Conservation (phyloP, 1,140 invertebrate genomes). For the Halyomorpha halys region DNA sequence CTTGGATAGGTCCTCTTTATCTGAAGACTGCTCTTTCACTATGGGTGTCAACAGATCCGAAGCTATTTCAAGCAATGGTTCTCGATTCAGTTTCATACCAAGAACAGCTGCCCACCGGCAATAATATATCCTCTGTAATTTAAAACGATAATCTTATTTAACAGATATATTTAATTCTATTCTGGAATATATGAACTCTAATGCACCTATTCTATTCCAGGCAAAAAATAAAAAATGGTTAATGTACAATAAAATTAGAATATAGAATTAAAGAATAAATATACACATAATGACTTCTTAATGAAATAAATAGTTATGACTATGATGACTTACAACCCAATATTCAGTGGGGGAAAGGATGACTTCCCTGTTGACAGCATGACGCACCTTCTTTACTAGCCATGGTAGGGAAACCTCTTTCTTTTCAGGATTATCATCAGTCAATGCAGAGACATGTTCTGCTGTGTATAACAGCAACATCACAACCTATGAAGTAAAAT, state of each 20-base stretch:
- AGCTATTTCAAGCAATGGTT: constrained; percentile 43
- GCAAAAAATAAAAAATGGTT: background rate
- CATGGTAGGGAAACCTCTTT: constrained; percentile 44
- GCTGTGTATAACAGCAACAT: constrained; percentile 63
- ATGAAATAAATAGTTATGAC: constrained; percentile 31
- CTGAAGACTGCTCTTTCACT: constrained; percentile 51
- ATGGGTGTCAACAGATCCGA: constrained; percentile 51
- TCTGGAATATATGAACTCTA: too few species aligned
- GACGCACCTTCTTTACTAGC: constrained; percentile 55
- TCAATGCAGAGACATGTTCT: constrained; percentile 38
- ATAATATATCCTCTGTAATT: constrained; percentile 46
- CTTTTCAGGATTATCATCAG: constrained; percentile 34
- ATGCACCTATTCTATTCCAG: too few species aligned
- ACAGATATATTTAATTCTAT: too few species aligned
- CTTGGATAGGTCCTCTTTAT: constrained; percentile 38
- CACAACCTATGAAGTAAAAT: constrained; percentile 37
- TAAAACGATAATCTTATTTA: too few species aligned
- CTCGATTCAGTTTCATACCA: constrained; percentile 43
- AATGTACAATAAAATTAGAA: background rate
- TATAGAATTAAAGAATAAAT: background rate
- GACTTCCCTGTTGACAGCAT: constrained; percentile 61
- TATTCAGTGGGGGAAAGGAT: constrained; percentile 42
- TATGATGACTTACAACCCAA: constrained; percentile 45
- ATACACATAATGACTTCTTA: background rate
- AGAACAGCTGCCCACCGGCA: constrained; percentile 66